phyloP scores from a whole-genome alignment of 2,888 invertebrate species.

The Scaptomyza flava region DNA sequence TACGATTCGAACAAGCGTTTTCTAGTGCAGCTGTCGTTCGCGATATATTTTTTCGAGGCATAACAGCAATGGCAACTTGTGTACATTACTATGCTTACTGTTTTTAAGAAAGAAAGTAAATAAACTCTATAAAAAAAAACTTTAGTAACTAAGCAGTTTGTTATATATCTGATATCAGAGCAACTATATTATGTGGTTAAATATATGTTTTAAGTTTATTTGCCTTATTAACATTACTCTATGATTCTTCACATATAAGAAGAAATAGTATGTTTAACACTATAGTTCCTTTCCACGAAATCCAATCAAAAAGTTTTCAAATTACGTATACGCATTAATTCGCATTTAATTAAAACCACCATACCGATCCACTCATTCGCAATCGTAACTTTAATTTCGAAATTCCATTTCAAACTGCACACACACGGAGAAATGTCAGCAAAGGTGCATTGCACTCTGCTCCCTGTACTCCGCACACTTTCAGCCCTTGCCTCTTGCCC shows the following conservation, averaged over 20 bases:
- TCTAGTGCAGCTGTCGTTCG: neutral
- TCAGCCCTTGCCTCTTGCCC: conserved; percentile 33
- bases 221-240: neutral
- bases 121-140: neutral
- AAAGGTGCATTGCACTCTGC: conserved; percentile 69
- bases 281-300: neutral
- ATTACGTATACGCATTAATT: conserved; percentile 38
- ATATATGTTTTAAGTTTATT: neutral
- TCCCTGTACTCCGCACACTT: conserved; percentile 38
- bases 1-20: conserved; percentile 13
- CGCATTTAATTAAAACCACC: conserved; percentile 48
- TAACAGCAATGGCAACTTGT: neutral
- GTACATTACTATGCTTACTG: neutral
- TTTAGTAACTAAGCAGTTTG: neutral
- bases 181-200: neutral
- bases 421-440: conserved; percentile 50
- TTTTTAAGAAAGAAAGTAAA: neutral
- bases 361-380: conserved; percentile 16
- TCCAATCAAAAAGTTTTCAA: neutral
- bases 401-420: conserved; percentile 56
- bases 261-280: neutral
- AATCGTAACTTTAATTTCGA: conserved; percentile 61
- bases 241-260: neutral
- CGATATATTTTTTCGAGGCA: neutral
- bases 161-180: neutral